phyloP scores from a whole-genome alignment of 2,888 invertebrate genomes.

The Plemyria rubiginata region DNA sequence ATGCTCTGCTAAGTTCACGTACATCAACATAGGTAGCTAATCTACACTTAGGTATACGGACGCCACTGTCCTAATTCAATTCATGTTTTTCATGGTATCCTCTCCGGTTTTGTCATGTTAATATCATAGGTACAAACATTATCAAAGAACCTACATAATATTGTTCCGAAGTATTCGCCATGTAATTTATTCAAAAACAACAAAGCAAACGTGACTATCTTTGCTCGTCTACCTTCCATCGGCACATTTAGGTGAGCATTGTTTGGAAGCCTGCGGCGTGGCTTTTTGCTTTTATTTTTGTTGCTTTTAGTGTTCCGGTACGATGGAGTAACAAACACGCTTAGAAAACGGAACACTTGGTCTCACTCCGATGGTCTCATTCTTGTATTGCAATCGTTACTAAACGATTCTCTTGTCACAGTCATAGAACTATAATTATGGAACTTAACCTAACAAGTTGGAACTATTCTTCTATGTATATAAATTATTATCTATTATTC shows the following conservation, averaged over 20 bases:
- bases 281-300: background rate
- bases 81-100: conserved; percentile 49
- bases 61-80: conserved; percentile 36
- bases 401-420: too few relatives aligned
- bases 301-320: background rate
- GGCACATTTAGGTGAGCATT: background rate
- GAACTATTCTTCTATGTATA: too few relatives aligned
- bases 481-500: too few relatives aligned
- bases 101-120: conserved; percentile 67
- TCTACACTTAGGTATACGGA: too few relatives aligned
- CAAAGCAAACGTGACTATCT: conserved; percentile 47
- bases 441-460: too few relatives aligned
- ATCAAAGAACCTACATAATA: conserved; percentile 24
- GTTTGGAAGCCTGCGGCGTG: background rate
- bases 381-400: too few relatives aligned
- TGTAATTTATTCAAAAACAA: conserved; percentile 53
- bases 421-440: too few relatives aligned
- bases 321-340: background rate
- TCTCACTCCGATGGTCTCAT: too few relatives aligned
- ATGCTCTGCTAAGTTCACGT: too few relatives aligned
- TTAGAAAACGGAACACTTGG: background rate
- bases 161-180: conserved; percentile 55
- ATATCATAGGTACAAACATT: conserved; percentile 47
- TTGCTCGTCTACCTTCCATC: conserved; percentile 5
- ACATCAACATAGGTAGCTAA: too few relatives aligned